Evolutionary conservation across 2,888 invertebrate species (phyloP).

Genomic region (Lochmaea crataegi): DNA sequence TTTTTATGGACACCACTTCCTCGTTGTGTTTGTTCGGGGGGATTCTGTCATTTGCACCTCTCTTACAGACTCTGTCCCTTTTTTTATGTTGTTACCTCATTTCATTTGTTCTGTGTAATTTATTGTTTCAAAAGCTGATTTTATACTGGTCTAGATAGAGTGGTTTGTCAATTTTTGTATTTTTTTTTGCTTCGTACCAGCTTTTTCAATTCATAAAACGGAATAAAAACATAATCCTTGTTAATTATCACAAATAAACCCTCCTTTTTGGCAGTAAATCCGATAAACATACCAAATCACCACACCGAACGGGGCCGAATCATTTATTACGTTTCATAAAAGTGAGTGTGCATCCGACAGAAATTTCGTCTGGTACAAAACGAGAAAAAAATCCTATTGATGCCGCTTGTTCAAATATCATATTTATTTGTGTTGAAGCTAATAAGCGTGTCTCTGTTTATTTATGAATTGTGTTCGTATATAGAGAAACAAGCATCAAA

Average conservation of each 20-base stretch:
- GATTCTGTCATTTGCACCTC: too few relatives aligned
- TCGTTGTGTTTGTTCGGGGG: too few relatives aligned
- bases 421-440: conserved; percentile 21
- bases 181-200: background rate
- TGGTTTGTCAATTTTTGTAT: too few relatives aligned
- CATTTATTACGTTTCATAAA: conserved; percentile 25
- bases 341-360: conserved; percentile 21
- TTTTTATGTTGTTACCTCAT: too few relatives aligned
- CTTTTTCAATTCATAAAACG: background rate
- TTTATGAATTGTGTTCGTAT: background rate
- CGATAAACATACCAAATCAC: conserved; percentile 22
- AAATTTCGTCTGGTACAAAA: conserved; percentile 20
- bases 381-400: conserved; percentile 13
- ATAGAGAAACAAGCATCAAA: background rate
- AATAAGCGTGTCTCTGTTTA: conserved; percentile 22
- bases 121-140: too few relatives aligned
- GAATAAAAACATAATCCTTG: conserved; percentile 15
- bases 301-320: conserved; percentile 2
- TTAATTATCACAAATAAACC: conserved; percentile 25
- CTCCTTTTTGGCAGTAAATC: conserved; percentile 30
- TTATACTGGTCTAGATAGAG: too few relatives aligned
- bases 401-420: conserved; percentile 15
- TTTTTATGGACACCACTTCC: too few relatives aligned
- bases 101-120: too few relatives aligned
- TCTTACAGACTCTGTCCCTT: too few relatives aligned